Conservation (phyloP, 2,113 vertebrate species). For the Gila orcuttii region DNA sequence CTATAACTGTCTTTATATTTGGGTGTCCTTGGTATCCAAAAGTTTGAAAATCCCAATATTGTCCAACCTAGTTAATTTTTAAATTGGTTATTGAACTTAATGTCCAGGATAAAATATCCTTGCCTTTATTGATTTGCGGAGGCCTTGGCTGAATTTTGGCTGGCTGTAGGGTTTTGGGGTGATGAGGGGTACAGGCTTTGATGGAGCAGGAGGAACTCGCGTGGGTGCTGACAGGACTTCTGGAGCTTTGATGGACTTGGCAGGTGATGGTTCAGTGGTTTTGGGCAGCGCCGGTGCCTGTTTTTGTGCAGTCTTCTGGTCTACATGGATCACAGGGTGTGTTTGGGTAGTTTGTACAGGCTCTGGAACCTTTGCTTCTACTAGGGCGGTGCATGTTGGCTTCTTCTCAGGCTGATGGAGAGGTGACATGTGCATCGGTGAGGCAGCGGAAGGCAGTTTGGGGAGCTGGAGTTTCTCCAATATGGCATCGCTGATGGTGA, state of each 20-base stretch:
- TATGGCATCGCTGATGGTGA: constrained; percentile 96
- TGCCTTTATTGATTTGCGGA: constrained; percentile 90
- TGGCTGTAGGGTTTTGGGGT: constrained; percentile 92
- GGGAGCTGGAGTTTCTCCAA: constrained; percentile 94
- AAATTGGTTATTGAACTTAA: not conserved
- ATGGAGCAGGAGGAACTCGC: constrained; percentile 68
- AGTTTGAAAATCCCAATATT: not conserved
- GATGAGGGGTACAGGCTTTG: constrained; percentile 89
- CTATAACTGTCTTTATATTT: not conserved
- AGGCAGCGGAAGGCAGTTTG: constrained; percentile 68
- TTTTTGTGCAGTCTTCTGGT: constrained; percentile 48
- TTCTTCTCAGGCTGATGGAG: not conserved
- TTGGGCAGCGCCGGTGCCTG: constrained; percentile 61
- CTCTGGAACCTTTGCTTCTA: constrained; percentile 53
- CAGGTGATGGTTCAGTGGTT: constrained; percentile 65
- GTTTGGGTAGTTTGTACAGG: constrained; percentile 62
- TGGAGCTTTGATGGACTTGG: constrained; percentile 58
- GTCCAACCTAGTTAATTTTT: not conserved
- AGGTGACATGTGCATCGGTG: not conserved
- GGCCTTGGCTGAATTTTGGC: constrained; percentile 80
- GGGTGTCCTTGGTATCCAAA: not conserved
- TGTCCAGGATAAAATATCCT: not conserved
- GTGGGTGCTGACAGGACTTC: constrained; percentile 61
- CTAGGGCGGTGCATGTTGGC: not conserved
- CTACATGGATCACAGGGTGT: constrained; percentile 64